Percentiles rank a stretch among this genome's conserved stretches.
phyloP scores from a whole-genome alignment of 2,113 vertebrate species.

The Clarias batrachus region DNA sequence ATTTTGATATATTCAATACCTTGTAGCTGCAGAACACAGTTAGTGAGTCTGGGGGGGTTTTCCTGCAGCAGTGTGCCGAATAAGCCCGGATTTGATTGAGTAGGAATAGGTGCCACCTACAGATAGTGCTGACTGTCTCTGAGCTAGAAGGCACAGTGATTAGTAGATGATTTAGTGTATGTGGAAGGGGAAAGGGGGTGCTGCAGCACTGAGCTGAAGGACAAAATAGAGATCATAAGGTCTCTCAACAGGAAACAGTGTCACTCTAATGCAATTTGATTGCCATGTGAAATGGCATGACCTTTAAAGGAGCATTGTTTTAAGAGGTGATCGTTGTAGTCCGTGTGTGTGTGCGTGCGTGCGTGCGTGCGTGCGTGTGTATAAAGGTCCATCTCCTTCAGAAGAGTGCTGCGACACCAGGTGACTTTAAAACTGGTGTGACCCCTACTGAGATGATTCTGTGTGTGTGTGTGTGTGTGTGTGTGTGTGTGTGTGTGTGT shows the following conservation, averaged over 20 bases:
- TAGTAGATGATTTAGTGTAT: conserved; percentile 10
- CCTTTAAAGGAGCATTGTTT: conserved; percentile 38
- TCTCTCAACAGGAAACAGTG: conserved; percentile 45
- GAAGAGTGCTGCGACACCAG: conserved; percentile 23
- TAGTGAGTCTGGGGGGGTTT: neutral
- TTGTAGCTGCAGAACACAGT: neutral
- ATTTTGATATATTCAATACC: neutral
- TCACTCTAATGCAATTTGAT: conserved; percentile 47
- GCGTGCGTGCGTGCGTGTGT: neutral
- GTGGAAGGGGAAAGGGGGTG: neutral
- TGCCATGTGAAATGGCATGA: conserved; percentile 35
- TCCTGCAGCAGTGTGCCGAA: neutral
- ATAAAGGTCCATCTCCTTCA: conserved; percentile 2
- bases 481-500: conserved; percentile 9
- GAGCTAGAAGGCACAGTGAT: conserved; percentile 17
- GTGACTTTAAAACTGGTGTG: conserved; percentile 2
- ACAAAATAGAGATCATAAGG: conserved; percentile 33
- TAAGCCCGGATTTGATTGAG: conserved; percentile 7
- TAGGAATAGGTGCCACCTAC: conserved; percentile 1
- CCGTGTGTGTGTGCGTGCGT: neutral
- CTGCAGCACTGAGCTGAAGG: conserved; percentile 9
- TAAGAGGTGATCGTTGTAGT: conserved; percentile 4
- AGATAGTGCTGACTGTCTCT: neutral
- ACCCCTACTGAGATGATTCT: conserved; percentile 12
- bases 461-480: conserved; percentile 1